A percentile compares a stretch with the other conserved stretches of the same genome.
Conservation (phyloP, 2,113 vertebrate species). For the Ophiodon elongatus region DNA sequence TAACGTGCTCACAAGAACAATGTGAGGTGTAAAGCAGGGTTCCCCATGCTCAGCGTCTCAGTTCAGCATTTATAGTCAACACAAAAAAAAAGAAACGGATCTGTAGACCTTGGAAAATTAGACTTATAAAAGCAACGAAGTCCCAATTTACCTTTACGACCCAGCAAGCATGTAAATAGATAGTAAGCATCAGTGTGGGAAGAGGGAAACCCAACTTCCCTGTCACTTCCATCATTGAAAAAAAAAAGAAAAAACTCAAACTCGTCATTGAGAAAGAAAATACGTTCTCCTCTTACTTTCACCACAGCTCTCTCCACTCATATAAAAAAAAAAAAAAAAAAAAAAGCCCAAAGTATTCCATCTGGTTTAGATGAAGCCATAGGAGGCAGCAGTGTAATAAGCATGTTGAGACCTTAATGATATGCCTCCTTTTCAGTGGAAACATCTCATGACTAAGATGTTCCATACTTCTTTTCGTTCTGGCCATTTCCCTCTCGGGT, state of each 20-base stretch:
- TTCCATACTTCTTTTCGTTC: conserved; percentile 65
- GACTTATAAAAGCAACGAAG: background rate
- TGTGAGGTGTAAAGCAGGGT: background rate
- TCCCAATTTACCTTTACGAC: background rate
- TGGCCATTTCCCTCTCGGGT: conserved; percentile 19
- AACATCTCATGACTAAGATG: conserved; percentile 76
- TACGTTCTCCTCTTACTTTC: conserved; percentile 33
- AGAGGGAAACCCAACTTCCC: background rate
- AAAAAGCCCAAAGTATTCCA: conserved; percentile 56
- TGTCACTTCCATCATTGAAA: conserved; percentile 12
- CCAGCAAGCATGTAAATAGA: background rate
- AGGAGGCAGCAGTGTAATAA: conserved; percentile 76
- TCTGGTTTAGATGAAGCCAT: conserved; percentile 75
- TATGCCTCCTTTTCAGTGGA: conserved; percentile 69
- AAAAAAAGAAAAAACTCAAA: conserved; percentile 15
- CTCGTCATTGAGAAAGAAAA: conserved; percentile 50
- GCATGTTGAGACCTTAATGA: conserved; percentile 79
- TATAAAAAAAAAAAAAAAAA: conserved; percentile 24
- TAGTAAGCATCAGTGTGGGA: conserved; percentile 12
- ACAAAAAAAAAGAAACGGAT: background rate
- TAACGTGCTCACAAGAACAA: background rate
- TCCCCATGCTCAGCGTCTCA: background rate
- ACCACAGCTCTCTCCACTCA: conserved; percentile 3
- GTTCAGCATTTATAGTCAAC: background rate
- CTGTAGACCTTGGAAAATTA: background rate